A percentile compares a stretch with the other conserved stretches of the same genome.
phyloP scores from a whole-genome alignment of 2,888 invertebrate genomes.

The Xylocampa areola region DNA sequence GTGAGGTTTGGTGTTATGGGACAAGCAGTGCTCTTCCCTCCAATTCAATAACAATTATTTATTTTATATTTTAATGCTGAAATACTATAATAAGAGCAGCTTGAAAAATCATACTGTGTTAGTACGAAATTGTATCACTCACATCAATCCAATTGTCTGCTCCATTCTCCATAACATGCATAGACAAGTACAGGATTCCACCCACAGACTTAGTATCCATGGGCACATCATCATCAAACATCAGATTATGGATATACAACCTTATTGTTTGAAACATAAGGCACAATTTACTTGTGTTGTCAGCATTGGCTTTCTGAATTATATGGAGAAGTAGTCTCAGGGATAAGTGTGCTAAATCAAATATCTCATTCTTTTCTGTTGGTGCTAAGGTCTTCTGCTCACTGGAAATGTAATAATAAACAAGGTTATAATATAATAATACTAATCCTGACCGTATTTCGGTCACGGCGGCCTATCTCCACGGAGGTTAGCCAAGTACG shows the following conservation, averaged over 20 bases:
- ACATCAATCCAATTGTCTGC: slow-evolving; percentile 75
- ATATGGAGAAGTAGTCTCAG: slow-evolving; percentile 74
- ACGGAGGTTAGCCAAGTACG: too few species aligned
- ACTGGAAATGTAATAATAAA: slow-evolving; percentile 65
- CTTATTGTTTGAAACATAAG: slow-evolving; percentile 61
- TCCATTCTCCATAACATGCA: slow-evolving; percentile 78
- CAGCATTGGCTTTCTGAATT: slow-evolving; percentile 68
- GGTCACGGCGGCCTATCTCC: too few species aligned
- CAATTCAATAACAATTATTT: too few species aligned
- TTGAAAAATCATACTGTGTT: too few species aligned
- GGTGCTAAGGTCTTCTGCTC: slow-evolving; percentile 67
- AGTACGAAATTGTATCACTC: slow-evolving; percentile 44
- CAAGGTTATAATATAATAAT: too few species aligned
- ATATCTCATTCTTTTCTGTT: slow-evolving; percentile 80
- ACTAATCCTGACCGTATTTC: too few species aligned
- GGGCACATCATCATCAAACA: slow-evolving; percentile 87
- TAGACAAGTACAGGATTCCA: slow-evolving; percentile 88
- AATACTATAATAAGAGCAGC: too few species aligned
- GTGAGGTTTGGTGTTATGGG: too few species aligned
- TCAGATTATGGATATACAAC: slow-evolving; percentile 66
- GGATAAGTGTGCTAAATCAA: slow-evolving; percentile 70
- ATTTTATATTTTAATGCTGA: too few species aligned
- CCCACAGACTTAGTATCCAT: slow-evolving; percentile 92
- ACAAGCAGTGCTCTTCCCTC: too few species aligned
- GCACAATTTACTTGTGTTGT: slow-evolving; percentile 54